Conservation (phyloP, 1,140 invertebrate genomes). For the Drosophila sp. region DNA sequence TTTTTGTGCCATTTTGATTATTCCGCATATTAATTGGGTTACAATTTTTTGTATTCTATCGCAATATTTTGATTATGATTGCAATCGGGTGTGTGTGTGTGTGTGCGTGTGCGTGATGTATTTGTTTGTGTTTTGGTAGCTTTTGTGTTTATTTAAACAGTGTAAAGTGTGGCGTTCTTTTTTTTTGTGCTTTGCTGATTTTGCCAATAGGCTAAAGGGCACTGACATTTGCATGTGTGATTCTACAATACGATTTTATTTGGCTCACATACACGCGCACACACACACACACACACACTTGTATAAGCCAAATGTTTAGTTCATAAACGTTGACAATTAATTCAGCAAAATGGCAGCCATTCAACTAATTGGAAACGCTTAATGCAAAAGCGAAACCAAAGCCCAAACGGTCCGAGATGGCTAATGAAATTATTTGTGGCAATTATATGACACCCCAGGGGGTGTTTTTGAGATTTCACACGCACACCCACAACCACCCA, state of each 20-base stretch:
- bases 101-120: constrained; percentile 11
- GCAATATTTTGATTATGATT: constrained; percentile 60
- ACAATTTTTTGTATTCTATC: constrained; percentile 36
- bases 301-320: constrained; percentile 45
- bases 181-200: constrained; percentile 16
- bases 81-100: constrained; percentile 28
- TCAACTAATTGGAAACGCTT: constrained; percentile 77
- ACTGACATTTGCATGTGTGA: constrained; percentile 49
- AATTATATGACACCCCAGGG: constrained; percentile 69
- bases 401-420: constrained; percentile 33
- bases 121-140: constrained; percentile 24
- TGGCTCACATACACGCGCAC: neutral
- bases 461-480: constrained; percentile 44
- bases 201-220: constrained; percentile 34
- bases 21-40: constrained; percentile 48
- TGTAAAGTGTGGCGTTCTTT: constrained; percentile 29
- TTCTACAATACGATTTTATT: constrained; percentile 38
- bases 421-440: constrained; percentile 77
- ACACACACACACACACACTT: constrained; percentile 8
- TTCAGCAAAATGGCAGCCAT: constrained; percentile 68
- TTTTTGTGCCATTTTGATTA: constrained; percentile 34
- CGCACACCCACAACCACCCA: neutral
- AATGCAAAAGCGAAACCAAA: constrained; percentile 62
- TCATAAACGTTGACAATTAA: constrained; percentile 81
- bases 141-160: constrained; percentile 56